Evolutionary conservation across 2,797 vertebrate species (phyloP).

Genomic region (Cottoperca gobio): DNA sequence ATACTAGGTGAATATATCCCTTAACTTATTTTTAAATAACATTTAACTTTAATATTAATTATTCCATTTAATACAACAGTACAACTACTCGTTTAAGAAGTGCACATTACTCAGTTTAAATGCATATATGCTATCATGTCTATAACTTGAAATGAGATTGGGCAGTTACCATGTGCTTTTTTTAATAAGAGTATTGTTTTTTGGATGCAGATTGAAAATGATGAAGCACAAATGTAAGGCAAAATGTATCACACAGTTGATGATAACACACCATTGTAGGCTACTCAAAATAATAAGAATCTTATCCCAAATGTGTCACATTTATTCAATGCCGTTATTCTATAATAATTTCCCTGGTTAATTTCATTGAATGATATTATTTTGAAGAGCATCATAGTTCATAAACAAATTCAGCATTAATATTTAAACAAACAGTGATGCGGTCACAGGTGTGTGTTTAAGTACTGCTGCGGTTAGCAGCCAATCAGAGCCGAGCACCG

Average conservation of each 20-base stretch:
- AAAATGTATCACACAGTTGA: no score
- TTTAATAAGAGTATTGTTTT: background rate
- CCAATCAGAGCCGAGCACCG: constrained; percentile 13
- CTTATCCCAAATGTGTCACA: background rate
- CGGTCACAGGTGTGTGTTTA: constrained; percentile 33
- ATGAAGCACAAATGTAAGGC: background rate
- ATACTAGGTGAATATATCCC: fast-evolving
- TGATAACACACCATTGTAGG: no score
- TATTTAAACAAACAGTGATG: constrained; percentile 22
- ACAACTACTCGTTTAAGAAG: background rate
- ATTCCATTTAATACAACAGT: background rate
- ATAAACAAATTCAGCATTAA: constrained; percentile 4
- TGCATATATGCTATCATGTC: background rate
- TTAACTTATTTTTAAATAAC: background rate
- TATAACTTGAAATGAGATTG: background rate
- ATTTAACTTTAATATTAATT: no score
- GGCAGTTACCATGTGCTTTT: background rate
- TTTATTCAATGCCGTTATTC: background rate
- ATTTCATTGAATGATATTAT: background rate
- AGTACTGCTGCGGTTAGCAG: background rate
- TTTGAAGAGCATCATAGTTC: background rate
- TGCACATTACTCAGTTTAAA: background rate
- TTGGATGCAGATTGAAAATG: background rate
- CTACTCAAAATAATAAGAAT: background rate
- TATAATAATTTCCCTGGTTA: background rate